Base-by-base conservation (phyloP, 2,113 vertebrate species). In the Mormyrus iriodes region DNA sequence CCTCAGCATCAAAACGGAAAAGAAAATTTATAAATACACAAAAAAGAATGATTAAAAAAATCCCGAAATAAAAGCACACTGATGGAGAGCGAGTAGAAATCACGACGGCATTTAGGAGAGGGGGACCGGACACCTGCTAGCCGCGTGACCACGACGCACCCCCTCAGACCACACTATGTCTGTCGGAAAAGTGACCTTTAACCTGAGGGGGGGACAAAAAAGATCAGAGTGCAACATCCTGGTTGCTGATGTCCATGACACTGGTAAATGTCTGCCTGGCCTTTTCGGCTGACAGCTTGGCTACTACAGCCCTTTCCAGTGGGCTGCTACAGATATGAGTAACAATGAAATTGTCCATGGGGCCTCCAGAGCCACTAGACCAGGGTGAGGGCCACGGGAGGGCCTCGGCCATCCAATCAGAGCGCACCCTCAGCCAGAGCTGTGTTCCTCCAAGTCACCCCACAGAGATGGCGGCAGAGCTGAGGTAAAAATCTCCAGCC, bases 31-130 rank as follows among this genome's bases (percentile, higher is more conserved):
- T 24, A 84, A 84, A 84, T 84, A 46, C 82, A 84, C 44, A 46
- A 48, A 84, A 82, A 84, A 48, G 9, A 44, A 12, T 24, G 49
- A 44, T 90, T 91, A 76, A 93, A 93, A 92, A 53, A 93, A 91
- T 93, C 61, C 61, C 61, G 91, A 73, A 84, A 91, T 93, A 79
- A 93, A 86, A 92, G 93, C 93, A 92, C 91, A 90, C 90, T 91
- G 91, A 91, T 48, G 90, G 88, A 53, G 91, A 85, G 73, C 35
- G 46, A 39, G 35, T 31, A 86, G 55, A 48, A 87, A 12, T 24
- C 21, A 44, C 73, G 3, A 82, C 7, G 35, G 65, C 86, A 89
- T 88, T 87, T 82, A 89, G 65, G 61, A 65, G 42, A 42, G 46
- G 88, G 89, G 24, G 12, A 48, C 88, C 15, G 7, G 21, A 91